phyloP scores from a whole-genome alignment of 2,888 invertebrate species.

The Drosophila eohydei region DNA sequence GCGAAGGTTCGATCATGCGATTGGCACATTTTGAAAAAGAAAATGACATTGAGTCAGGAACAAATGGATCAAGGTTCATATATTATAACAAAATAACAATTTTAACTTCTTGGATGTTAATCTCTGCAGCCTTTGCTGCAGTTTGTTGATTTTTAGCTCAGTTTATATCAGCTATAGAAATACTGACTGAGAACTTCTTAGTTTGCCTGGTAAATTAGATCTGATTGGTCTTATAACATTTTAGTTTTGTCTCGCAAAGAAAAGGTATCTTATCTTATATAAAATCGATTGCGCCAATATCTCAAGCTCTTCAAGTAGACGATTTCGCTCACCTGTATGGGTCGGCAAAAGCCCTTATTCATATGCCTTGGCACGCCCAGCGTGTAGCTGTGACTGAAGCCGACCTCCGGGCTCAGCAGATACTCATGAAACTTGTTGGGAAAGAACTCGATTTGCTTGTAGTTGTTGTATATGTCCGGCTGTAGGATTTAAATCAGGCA shows the following conservation, averaged over 20 bases:
- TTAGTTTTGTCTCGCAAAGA: background rate
- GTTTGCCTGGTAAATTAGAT: background rate
- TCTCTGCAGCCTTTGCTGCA: no score
- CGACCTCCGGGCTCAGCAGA: slow-evolving; percentile 94
- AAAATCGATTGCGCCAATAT: background rate
- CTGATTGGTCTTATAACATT: background rate
- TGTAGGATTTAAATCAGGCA: slow-evolving; percentile 79
- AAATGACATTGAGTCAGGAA: background rate
- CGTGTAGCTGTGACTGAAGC: slow-evolving; percentile 95
- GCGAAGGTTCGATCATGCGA: background rate
- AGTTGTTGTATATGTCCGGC: slow-evolving; percentile 94
- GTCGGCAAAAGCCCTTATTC: slow-evolving; percentile 94
- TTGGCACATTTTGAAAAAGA: background rate
- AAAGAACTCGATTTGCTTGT: slow-evolving; percentile 93
- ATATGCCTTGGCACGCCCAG: slow-evolving; percentile 93
- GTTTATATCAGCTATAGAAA: no score
- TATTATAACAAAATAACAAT: no score
- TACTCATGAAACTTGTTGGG: slow-evolving; percentile 98
- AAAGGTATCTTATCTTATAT: background rate
- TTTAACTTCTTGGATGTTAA: no score
- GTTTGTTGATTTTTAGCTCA: no score
- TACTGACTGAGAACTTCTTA: background rate
- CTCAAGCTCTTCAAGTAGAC: background rate
- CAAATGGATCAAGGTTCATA: background rate
- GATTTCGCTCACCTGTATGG: slow-evolving; percentile 87